These are phyloP conservation scores for Drosophila anceps DNA, from an alignment of 2,888 invertebrate genomes.

Conservation along the genomic window DNA sequence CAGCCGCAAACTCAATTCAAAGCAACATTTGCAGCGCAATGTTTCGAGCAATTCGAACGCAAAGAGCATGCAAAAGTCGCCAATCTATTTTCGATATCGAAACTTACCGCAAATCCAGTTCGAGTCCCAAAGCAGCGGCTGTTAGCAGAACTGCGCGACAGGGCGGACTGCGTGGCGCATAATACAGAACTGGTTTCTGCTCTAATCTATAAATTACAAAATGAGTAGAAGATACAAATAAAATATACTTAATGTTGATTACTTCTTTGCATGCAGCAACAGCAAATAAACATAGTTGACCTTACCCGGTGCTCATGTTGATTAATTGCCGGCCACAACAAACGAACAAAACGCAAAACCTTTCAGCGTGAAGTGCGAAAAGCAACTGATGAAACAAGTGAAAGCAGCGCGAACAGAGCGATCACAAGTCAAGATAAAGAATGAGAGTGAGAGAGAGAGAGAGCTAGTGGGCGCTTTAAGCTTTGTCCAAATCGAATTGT, in stretches of 20 bases:
- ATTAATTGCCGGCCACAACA: slow-evolving; percentile 12
- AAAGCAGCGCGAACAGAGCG: slow-evolving; percentile 16
- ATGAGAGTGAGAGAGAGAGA: neutral
- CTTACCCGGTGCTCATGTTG: slow-evolving; percentile 26
- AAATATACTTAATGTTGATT: slow-evolving; percentile 28
- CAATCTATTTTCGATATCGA: slow-evolving; percentile 6
- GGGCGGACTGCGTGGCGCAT: slow-evolving; percentile 88
- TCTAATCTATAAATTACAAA: slow-evolving; percentile 60
- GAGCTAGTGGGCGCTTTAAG: slow-evolving; percentile 31
- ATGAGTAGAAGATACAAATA: neutral
- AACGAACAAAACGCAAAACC: slow-evolving; percentile 29
- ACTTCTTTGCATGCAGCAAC: slow-evolving; percentile 23
- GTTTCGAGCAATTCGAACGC: neutral
- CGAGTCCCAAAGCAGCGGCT: slow-evolving; percentile 88
- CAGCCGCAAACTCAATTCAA: neutral
- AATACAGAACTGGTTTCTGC: slow-evolving; percentile 86
- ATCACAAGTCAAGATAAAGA: slow-evolving; percentile 12
- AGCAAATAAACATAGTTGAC: slow-evolving; percentile 6
- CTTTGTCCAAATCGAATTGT: slow-evolving; percentile 26
- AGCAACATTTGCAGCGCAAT: neutral
- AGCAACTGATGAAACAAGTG: slow-evolving; percentile 34
- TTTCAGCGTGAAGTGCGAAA: slow-evolving; percentile 15
- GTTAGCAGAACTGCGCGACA: slow-evolving; percentile 88
- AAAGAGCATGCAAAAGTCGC: slow-evolving; percentile 6
- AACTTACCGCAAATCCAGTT: slow-evolving; percentile 86